Evolutionary conservation across 1,140 invertebrate genomes (phyloP).

Genomic region (Yoshiicerus persimilis): DNA sequence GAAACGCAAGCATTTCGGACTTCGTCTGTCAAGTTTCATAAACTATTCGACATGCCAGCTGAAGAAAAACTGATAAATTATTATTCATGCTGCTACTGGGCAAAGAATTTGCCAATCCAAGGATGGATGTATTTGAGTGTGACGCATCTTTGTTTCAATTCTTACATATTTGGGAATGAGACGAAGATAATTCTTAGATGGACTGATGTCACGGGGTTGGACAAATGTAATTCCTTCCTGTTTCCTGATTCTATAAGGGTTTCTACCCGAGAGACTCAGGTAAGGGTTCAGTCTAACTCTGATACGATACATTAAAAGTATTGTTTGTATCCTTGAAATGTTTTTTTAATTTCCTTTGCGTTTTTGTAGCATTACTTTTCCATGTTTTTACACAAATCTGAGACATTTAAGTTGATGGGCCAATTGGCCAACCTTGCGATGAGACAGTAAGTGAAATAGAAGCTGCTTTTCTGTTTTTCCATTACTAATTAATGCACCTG

Average conservation of each 20-base stretch:
- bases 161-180: constrained; percentile 88
- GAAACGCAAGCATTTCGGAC: constrained; percentile 79
- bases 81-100: constrained; percentile 94
- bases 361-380: constrained; percentile 78
- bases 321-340: background rate
- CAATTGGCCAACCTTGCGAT: constrained; percentile 96
- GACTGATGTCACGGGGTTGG: constrained; percentile 74
- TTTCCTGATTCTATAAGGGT: constrained; percentile 86
- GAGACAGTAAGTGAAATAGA: constrained; percentile 69
- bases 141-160: constrained; percentile 94
- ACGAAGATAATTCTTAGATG: constrained; percentile 83
- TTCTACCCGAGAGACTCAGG: constrained; percentile 74
- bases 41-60: constrained; percentile 84
- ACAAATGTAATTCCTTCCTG: constrained; percentile 72
- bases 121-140: constrained; percentile 96
- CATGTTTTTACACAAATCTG: constrained; percentile 83
- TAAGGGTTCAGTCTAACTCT: constrained; percentile 43
- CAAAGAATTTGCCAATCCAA: constrained; percentile 85
- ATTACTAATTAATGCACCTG: background rate
- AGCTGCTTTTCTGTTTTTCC: background rate
- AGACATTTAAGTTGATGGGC: constrained; percentile 89
- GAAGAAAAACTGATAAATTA: constrained; percentile 96
- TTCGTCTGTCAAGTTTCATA: constrained; percentile 80
- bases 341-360: background rate
- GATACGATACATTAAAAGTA: background rate